Evolutionary conservation across 2,113 vertebrate species (phyloP), one percentile per base, ranked within the genome.

Genomic region (Austrofundulus limnaeus): DNA sequence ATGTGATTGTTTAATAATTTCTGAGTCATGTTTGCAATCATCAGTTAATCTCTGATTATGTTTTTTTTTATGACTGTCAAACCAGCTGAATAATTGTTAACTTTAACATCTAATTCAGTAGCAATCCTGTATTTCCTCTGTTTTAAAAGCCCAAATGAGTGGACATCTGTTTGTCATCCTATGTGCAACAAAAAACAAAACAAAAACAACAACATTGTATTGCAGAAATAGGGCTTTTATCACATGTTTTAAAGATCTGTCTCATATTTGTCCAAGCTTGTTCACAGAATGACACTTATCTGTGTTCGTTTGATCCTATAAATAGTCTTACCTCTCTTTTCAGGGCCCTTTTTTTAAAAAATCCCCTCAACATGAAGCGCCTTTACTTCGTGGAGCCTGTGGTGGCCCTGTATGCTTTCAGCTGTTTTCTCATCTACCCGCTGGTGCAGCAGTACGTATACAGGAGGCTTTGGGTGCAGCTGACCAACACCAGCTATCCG

Each of bases 381-480:
- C 70, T 94, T 45, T 77, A 87, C 47, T 86, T 94, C 0, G 91
- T 98, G 49, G 96, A 98, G 74, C 97, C 96, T 0, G 89, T 94
- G 20, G 90, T 98, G 70, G 92, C 93, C 53, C 17, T 95, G 11
- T 95, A 92, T 23, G 66, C 91, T 0, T 97, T 99, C 53, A 92
- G 93, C 20, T 61, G 16, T 42, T 92, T 88, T 45, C 34, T 96
- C 83, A 81, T 66, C 0, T 67, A 43, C 25, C 95, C 95, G 0
- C 78, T 98, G 46, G 72, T 88, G 2, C 91, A 94, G 73, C 97
- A 98, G 61, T 97, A 95, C 48, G 87, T 97, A 37, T 99, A 98
- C 84, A 83, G 92, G 28, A 89, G 94, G 31, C 85, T 98, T 21
- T 97, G 96, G 96, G 71, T 92, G 60, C 84, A 93, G 11, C 84